Conservation (phyloP, 1,140 invertebrate species). For the Tyrophagus putrescentiae region DNA sequence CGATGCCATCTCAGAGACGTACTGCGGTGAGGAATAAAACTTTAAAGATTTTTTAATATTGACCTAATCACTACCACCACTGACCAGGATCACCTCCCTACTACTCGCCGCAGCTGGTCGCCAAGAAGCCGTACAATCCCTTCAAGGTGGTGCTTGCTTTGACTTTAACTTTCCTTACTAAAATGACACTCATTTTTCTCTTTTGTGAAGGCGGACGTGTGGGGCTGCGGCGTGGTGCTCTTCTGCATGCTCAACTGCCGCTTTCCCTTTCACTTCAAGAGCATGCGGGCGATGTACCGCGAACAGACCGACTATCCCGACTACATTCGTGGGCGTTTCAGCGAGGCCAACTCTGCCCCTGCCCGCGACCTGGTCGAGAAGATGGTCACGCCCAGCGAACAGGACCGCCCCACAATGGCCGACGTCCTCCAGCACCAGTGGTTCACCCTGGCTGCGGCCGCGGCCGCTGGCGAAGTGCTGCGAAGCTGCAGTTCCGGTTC, state of each 20-base stretch:
- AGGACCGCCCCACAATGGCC: background rate
- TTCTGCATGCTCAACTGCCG: slow-evolving; percentile 30
- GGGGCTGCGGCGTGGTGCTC: slow-evolving; percentile 30
- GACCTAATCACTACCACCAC: no score
- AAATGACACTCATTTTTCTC: no score
- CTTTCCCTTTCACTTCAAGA: slow-evolving; percentile 37
- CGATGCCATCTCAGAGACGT: slow-evolving; percentile 18
- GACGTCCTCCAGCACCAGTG: background rate
- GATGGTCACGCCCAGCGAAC: slow-evolving; percentile 5
- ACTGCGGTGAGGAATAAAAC: slow-evolving; percentile 25
- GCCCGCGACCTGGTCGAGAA: background rate
- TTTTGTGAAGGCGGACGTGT: slow-evolving; percentile 30
- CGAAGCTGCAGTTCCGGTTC: no score
- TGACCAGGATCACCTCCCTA: slow-evolving; percentile 22
- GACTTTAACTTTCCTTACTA: no score
- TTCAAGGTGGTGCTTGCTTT: no score
- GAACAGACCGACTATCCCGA: background rate
- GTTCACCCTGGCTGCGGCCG: no score
- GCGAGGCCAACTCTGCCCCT: background rate
- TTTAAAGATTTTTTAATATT: no score
- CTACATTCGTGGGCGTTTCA: background rate
- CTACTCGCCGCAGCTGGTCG: slow-evolving; percentile 30
- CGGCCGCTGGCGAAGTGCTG: no score
- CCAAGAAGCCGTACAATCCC: slow-evolving; percentile 28
- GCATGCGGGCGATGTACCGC: slow-evolving; percentile 30